These are phyloP conservation scores for Orthochromis malagaraziensis DNA, from an alignment of 2,113 vertebrate genomes.

Conservation along the genomic window DNA sequence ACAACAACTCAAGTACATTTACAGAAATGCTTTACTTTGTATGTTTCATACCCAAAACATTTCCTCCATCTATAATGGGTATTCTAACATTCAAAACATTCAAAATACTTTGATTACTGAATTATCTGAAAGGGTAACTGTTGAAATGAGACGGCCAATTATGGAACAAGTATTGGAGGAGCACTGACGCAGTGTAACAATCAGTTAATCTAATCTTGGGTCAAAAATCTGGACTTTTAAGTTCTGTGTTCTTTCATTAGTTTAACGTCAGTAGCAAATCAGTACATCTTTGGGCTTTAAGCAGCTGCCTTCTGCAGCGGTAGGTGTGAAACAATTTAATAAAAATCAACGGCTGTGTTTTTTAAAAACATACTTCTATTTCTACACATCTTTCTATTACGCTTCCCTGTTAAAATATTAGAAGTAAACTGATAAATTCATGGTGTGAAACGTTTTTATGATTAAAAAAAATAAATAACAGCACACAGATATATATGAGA, in stretches of 20 bases:
- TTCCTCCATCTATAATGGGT: neutral
- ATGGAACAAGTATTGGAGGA: neutral
- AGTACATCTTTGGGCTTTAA: neutral
- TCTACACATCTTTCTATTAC: neutral
- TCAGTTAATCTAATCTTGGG: neutral
- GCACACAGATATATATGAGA: neutral
- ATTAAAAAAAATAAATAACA: neutral
- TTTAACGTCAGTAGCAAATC: neutral
- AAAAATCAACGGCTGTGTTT: neutral
- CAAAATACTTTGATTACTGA: neutral
- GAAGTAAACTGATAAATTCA: neutral
- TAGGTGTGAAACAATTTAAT: neutral
- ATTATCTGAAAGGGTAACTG: neutral
- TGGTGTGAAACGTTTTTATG: neutral
- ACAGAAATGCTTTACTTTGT: neutral
- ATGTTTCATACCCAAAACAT: neutral
- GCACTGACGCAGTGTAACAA: neutral
- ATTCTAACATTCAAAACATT: neutral
- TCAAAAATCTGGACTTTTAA: rapidly evolving
- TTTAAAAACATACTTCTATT: neutral
- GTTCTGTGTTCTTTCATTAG: neutral
- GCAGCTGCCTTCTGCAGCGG: neutral
- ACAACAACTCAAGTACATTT: neutral
- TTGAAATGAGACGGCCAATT: neutral
- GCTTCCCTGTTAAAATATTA: neutral